A percentile compares a stretch with the other conserved stretches of the same genome.
Evolutionary conservation across 2,888 invertebrate species (phyloP).

Genomic region (Palloptera scutellata): DNA sequence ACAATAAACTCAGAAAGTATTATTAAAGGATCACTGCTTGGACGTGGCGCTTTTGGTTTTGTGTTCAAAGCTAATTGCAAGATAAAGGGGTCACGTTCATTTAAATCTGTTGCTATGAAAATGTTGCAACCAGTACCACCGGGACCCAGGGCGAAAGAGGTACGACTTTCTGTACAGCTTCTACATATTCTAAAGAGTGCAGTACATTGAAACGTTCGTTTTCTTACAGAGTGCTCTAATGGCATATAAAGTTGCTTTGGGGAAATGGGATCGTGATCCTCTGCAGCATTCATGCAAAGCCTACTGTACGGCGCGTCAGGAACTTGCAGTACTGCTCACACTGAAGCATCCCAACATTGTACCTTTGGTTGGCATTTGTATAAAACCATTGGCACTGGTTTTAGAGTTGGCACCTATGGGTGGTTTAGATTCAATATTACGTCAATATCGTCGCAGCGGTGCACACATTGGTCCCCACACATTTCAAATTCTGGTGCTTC

Average conservation of each 20-base stretch:
- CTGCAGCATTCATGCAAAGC: conserved; percentile 93
- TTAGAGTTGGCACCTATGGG: conserved; percentile 90
- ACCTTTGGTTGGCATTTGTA: conserved; percentile 88
- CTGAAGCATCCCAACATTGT: conserved; percentile 92
- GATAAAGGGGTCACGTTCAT: conserved; percentile 67
- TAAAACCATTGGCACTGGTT: conserved; percentile 87
- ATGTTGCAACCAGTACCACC: conserved; percentile 95
- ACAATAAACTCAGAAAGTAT: conserved; percentile 86
- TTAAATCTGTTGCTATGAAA: conserved; percentile 87
- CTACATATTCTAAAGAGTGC: conserved; percentile 5
- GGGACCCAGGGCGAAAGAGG: conserved; percentile 65
- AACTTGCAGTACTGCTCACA: conserved; percentile 85
- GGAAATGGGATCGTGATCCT: conserved; percentile 95
- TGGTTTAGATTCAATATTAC: conserved; percentile 83
- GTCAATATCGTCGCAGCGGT: conserved; percentile 86
- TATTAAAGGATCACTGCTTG: conserved; percentile 77
- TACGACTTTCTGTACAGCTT: conserved; percentile 29
- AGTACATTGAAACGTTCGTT: neutral
- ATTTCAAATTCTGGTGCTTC: conserved; percentile 84
- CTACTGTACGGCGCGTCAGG: conserved; percentile 95
- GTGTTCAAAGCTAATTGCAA: conserved; percentile 86
- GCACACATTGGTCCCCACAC: conserved; percentile 81
- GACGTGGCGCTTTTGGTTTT: conserved; percentile 98
- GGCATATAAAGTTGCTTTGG: conserved; percentile 72
- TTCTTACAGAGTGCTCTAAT: conserved; percentile 60